Conservation (phyloP, 2,888 invertebrate genomes). For the Allacma fusca region DNA sequence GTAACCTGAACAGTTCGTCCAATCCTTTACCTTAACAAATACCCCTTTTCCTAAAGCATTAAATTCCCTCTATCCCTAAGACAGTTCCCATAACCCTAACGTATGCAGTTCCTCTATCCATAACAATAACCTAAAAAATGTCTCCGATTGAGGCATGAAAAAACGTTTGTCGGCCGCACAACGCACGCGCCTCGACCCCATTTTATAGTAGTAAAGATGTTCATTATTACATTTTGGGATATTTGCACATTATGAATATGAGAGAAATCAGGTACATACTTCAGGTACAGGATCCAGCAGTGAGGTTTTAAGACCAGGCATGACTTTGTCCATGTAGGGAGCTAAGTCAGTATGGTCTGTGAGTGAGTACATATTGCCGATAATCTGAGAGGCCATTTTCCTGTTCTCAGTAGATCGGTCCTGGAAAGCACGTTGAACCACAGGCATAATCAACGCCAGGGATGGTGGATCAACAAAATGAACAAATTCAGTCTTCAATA, state of each 20-base stretch:
- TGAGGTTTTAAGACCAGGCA: slow-evolving; percentile 94
- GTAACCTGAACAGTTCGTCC: no score
- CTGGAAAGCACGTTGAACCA: slow-evolving; percentile 96
- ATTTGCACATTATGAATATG: no score
- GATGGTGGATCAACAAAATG: slow-evolving; percentile 99
- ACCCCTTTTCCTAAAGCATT: no score
- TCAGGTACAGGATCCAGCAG: slow-evolving; percentile 98
- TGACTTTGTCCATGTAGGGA: slow-evolving; percentile 94
- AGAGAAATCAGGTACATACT: slow-evolving; percentile 68
- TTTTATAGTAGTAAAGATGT: no score
- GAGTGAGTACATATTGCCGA: slow-evolving; percentile 98
- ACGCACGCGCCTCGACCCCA: no score
- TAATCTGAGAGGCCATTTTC: slow-evolving; percentile 99
- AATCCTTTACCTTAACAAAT: no score
- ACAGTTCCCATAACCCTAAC: no score
- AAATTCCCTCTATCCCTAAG: no score
- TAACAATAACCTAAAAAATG: no score
- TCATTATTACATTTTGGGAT: no score
- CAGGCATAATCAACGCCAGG: slow-evolving; percentile 98
- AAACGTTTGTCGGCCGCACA: not conserved
- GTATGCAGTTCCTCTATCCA: no score
- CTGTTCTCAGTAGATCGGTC: slow-evolving; percentile 97
- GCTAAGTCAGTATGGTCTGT: slow-evolving; percentile 98
- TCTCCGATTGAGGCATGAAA: no score
- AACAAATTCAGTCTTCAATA: slow-evolving; percentile 95